Evolutionary conservation across 2,113 vertebrate genomes (phyloP), one percentile per base, ranked within the genome.

Genomic region (Pangasianodon hypophthalmus): DNA sequence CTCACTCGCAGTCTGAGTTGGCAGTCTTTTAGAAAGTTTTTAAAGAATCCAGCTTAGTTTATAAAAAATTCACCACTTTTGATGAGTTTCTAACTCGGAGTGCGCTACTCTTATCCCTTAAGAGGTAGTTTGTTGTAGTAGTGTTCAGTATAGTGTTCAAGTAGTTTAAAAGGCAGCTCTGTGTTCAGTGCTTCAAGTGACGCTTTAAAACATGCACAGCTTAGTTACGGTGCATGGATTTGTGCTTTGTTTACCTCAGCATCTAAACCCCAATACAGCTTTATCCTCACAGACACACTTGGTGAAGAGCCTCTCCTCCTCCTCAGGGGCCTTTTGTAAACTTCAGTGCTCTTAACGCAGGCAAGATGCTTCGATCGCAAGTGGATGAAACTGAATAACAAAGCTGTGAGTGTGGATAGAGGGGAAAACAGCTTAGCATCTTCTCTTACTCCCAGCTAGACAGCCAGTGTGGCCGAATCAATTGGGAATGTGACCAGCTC

Each of bases 401-500:
- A 89, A 91, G 80, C 86, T 88, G 56, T 7, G 81, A 44, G 50
- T 67, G 87, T 88, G 54, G 88, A 75, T 86, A 48, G 84, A 83
- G 19, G 58, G 90, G 82, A 62, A 88, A 82, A 44, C 67, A 81
- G 84, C n/a, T 21, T 73, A 80, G 83, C 46, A 54, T 46, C 80
- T 87, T 26, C 52, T 88, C 69, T 91, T 81, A 90, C 37, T 56
- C 73, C 77, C 9, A 86, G 87, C 89, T 87, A 88, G 92, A 90
- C 92, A 90, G 91, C 84, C 86, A 87, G 89, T 84, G 91, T 87
- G 91, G 94, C 91, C 92, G 92, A 95, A 96, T 96, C 95, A 95
- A 95, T 95, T 93, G 89, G 90, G 91, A 87, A 94, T 94, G 94
- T 93, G 93, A 92, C 92, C 93, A 92, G 93, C 94, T 94, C 87